Evolutionary conservation across 1,140 invertebrate species (phyloP), one percentile per base, ranked within the genome.

Genomic region (Atta cephalotes): DNA sequence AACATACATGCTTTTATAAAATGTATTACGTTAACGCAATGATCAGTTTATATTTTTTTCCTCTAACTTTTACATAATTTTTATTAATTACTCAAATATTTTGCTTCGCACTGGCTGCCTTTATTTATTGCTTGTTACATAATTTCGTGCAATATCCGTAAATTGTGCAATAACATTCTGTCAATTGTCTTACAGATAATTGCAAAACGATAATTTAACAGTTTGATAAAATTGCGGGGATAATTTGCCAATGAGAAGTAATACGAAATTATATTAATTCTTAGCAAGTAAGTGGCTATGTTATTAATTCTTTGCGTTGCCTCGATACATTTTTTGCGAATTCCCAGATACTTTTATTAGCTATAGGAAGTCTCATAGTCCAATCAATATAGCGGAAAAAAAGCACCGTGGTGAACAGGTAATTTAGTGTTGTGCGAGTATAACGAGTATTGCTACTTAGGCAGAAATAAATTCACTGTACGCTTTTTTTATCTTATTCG

Each of bases 241-340:
- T 82, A 74, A 82, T 84, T 84, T 84, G 63, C 56, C 70, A 76
- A 84, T 62, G 70, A 84, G 70, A 84, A 84, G 80, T 74, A 84
- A 84, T 31, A 84, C 80, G 70, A 76, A 84, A 62, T 76, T 84
- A 35, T 82, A 51, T 84, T 84, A 84, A 28, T 74, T 84, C 56
- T 62, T 84, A 84, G 71, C 68, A 82, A 82, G 80, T 84, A 84
- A 84, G 80, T 82, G 56, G 70, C 53, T 82, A 53, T 62, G 80
- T 25, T 74, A 76, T 84, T 84, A 74, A 84, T 74, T 84, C 56
- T 62, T 84, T 45, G 56, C 68, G 80, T 58, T 84, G 31, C 49
- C 78, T 70, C 28, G 1, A 74, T 74, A 76, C n/a, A 62, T 74
- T 62, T 76, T 74, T 84, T 84, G 45, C 70, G 9, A 84, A 84